A percentile compares a stretch with the other conserved stretches of the same genome.
Conservation (phyloP, 2,113 vertebrate species). For the Heterocephalus glaber region DNA sequence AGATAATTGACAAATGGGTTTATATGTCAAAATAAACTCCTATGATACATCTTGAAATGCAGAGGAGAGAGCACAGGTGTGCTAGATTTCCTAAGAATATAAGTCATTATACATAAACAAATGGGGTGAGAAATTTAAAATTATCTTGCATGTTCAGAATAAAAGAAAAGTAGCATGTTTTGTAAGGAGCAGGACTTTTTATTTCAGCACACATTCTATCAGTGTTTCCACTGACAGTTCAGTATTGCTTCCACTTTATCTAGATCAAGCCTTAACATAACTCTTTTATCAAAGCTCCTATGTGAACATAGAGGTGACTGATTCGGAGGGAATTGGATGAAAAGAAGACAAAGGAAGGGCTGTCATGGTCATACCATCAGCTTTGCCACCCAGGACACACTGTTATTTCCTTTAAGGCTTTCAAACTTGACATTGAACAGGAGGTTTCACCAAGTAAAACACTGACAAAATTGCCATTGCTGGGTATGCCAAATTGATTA, state of each 20-base stretch:
- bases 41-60: neutral
- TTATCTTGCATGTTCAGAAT: neutral
- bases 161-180: neutral
- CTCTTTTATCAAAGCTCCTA: conserved; percentile 67
- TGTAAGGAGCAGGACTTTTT: neutral
- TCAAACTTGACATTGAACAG: conserved; percentile 55
- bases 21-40: conserved; percentile 35
- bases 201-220: conserved; percentile 34
- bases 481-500: conserved; percentile 1
- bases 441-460: conserved; percentile 19
- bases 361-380: neutral
- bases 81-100: neutral
- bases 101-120: neutral
- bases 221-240: conserved; percentile 39
- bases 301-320: conserved; percentile 35
- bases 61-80: neutral
- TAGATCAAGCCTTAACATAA: conserved; percentile 68
- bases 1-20: neutral
- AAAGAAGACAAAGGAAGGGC: conserved; percentile 30
- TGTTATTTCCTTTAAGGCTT: conserved; percentile 49
- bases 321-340: conserved; percentile 51
- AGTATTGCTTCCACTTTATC: conserved; percentile 56
- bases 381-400: neutral
- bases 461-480: neutral
- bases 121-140: neutral